Evolutionary conservation across 2,888 invertebrate genomes (phyloP).

Genomic region (Watsonalla binaria): DNA sequence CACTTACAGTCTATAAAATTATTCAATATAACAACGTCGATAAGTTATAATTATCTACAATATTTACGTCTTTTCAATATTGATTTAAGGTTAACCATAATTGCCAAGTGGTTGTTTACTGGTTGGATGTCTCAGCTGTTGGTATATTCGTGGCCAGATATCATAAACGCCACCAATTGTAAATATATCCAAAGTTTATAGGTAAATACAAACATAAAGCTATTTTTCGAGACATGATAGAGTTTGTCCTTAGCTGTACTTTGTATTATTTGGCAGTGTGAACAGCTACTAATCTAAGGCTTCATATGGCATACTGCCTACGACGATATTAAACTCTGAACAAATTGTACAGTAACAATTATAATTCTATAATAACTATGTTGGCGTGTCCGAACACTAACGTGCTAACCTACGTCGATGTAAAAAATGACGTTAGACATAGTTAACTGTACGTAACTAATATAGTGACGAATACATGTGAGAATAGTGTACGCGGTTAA

Average conservation of each 20-base stretch:
- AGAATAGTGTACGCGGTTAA: slow-evolving; percentile 35
- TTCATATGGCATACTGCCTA: slow-evolving; percentile 34
- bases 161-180: slow-evolving; percentile 10
- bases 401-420: slow-evolving; percentile 31
- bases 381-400: slow-evolving; percentile 26
- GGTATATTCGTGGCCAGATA: slow-evolving; percentile 8
- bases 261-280: slow-evolving; percentile 67
- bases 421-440: slow-evolving; percentile 41
- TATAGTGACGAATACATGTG: slow-evolving; percentile 52
- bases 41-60: slow-evolving; percentile 34
- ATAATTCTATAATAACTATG: slow-evolving; percentile 21
- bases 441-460: slow-evolving; percentile 41
- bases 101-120: slow-evolving; percentile 18
- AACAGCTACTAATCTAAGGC: slow-evolving; percentile 34
- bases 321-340: slow-evolving; percentile 43
- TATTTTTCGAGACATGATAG: slow-evolving; percentile 30
- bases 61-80: slow-evolving; percentile 47
- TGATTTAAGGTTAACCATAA: slow-evolving; percentile 13
- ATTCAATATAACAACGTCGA: slow-evolving; percentile 53
- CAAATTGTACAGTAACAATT: slow-evolving; percentile 34
- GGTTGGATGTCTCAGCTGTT: slow-evolving; percentile 14
- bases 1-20: slow-evolving; percentile 50
- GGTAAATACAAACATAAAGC: slow-evolving; percentile 29
- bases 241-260: slow-evolving; percentile 59
- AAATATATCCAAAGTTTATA: slow-evolving; percentile 34